A percentile compares a stretch with the other conserved stretches of the same genome.
phyloP scores from a whole-genome alignment of 2,113 vertebrate species.

The Gavia stellata region DNA sequence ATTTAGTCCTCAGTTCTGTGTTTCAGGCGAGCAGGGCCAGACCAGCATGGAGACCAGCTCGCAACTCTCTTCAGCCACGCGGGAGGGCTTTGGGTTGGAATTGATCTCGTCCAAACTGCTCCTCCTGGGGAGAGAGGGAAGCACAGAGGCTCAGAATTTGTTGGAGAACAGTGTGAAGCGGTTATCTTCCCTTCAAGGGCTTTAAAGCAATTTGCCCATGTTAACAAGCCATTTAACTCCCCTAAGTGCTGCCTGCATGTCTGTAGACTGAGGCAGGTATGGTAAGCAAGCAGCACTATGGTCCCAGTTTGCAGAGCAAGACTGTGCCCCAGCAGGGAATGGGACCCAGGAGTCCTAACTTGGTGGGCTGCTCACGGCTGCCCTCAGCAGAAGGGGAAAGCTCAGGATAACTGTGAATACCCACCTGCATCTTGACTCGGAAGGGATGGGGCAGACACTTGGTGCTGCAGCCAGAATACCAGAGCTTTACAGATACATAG shows the following conservation, averaged over 20 bases:
- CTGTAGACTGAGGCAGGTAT: neutral
- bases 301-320: neutral
- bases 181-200: neutral
- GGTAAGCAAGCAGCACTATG: neutral
- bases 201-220: neutral
- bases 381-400: neutral
- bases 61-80: fast-evolving
- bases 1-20: neutral
- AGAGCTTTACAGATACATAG: neutral
- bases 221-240: neutral
- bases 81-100: neutral
- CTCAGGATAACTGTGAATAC: neutral
- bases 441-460: neutral
- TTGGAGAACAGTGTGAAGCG: neutral
- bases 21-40: neutral
- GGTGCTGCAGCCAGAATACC: neutral
- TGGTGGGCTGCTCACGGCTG: neutral
- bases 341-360: neutral
- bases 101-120: neutral
- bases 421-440: neutral
- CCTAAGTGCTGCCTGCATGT: neutral
- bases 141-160: neutral
- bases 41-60: neutral
- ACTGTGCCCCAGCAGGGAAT: neutral
- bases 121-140: neutral